A percentile compares a stretch with the other conserved stretches of the same genome.
Conservation (phyloP, 2,888 invertebrate species). For the Cabera pusaria region DNA sequence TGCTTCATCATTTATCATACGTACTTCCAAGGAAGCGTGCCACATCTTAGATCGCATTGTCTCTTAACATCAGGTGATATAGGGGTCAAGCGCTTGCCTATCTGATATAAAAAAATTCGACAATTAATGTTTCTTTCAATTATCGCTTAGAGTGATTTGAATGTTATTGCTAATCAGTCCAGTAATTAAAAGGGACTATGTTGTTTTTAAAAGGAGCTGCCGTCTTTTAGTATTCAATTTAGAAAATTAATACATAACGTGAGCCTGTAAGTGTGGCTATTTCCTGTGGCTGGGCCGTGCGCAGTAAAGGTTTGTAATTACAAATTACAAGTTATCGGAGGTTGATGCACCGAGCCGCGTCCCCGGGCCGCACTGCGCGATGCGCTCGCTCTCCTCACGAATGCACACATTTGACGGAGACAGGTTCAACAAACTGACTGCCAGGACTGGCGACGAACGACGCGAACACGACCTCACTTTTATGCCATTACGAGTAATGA, state of each 20-base stretch:
- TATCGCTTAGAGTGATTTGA: too few species aligned
- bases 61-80: too few species aligned
- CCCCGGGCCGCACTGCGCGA: constrained; percentile 38
- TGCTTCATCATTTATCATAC: too few species aligned
- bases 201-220: constrained; percentile 18
- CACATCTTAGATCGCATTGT: too few species aligned
- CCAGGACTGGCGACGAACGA: constrained; percentile 39
- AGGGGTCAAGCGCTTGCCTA: too few species aligned
- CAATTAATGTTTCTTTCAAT: too few species aligned
- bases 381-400: constrained; percentile 54
- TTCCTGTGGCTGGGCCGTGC: constrained; percentile 68
- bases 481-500: constrained; percentile 66
- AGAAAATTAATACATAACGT: constrained; percentile 61
- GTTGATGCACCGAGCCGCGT: constrained; percentile 70
- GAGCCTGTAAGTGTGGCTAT: constrained; percentile 64
- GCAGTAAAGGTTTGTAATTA: constrained; percentile 78
- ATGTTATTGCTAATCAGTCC: background rate
- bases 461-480: constrained; percentile 59
- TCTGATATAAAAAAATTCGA: too few species aligned
- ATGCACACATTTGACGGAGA: constrained; percentile 69
- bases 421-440: constrained; percentile 78
- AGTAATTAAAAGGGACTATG: background rate
- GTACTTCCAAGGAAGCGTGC: too few species aligned
- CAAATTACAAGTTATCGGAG: constrained; percentile 79
- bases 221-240: constrained; percentile 45